phyloP scores from a whole-genome alignment of 2,797 vertebrate genomes.

The Squalus acanthias region DNA sequence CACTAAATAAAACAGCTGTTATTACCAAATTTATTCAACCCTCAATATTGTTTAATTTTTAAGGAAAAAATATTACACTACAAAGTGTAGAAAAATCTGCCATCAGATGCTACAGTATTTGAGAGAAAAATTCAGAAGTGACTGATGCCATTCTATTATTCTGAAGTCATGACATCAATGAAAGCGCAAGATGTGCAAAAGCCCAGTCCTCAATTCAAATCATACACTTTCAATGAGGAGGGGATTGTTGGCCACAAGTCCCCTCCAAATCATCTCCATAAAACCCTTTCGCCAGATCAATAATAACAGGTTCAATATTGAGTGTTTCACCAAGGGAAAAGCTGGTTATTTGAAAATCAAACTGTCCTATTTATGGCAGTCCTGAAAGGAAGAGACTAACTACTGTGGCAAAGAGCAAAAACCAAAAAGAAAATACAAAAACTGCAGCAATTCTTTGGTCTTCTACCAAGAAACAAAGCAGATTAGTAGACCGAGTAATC shows the following conservation, averaged over 20 bases:
- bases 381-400: neutral
- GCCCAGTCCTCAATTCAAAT: neutral
- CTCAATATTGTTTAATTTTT: neutral
- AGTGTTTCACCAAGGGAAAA: neutral
- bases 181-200: neutral
- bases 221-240: neutral
- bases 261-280: neutral
- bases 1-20: neutral
- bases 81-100: neutral
- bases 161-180: neutral
- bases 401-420: neutral
- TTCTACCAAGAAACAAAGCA: neutral
- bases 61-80: neutral
- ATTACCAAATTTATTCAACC: neutral
- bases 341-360: neutral
- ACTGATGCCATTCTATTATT: neutral
- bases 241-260: neutral
- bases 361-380: neutral
- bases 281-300: neutral
- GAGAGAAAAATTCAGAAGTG: neutral
- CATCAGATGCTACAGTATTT: neutral
- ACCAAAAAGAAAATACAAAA: neutral
- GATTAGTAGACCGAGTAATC: neutral
- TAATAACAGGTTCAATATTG: neutral
- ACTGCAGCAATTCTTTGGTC: neutral